phyloP scores from a whole-genome alignment of 2,113 vertebrate species.

The Muntiacus reevesi region DNA sequence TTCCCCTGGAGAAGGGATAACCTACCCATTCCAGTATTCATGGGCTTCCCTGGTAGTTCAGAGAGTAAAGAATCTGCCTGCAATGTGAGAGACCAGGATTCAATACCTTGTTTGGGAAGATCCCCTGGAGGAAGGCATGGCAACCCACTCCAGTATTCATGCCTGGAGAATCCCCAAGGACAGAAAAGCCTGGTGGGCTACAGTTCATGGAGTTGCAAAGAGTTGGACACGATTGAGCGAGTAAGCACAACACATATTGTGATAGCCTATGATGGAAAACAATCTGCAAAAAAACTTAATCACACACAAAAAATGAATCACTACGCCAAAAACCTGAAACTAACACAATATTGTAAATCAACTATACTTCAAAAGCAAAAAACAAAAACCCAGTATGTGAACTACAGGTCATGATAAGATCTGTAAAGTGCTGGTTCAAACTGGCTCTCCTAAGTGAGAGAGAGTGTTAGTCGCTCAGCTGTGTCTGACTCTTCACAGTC shows the following conservation, averaged over 20 bases:
- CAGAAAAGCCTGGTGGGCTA: neutral
- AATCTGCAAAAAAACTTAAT: neutral
- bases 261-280: neutral
- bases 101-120: neutral
- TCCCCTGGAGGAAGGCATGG: neutral
- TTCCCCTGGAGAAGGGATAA: neutral
- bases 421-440: neutral
- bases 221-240: accelerated
- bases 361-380: neutral
- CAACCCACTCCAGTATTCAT: neutral
- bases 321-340: neutral
- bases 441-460: neutral
- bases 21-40: neutral
- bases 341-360: neutral
- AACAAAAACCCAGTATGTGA: neutral
- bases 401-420: neutral
- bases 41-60: neutral
- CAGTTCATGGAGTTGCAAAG: neutral
- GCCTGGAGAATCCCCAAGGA: neutral
- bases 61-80: neutral
- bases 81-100: neutral
- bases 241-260: neutral
- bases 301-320: neutral
- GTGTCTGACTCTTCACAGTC: neutral
- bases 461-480: neutral